A percentile compares a stretch with the other conserved stretches of the same genome.
These are phyloP conservation scores for Aphaenogaster floridana DNA, from an alignment of 1,140 invertebrate species.

Conservation along the genomic window DNA sequence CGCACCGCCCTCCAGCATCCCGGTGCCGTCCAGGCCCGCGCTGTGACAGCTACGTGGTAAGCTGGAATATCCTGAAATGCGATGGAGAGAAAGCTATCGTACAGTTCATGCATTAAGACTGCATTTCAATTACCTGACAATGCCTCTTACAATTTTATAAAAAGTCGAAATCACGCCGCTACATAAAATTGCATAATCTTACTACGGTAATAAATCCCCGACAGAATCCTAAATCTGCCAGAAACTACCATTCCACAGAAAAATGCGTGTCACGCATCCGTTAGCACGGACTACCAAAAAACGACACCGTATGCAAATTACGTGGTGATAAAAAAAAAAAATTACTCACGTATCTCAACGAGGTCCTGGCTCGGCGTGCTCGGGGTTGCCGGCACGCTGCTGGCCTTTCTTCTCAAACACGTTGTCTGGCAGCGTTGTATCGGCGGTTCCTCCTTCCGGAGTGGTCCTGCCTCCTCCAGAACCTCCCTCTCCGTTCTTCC, in stretches of 20 bases:
- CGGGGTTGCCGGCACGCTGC: conserved; percentile 94
- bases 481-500: conserved; percentile 96
- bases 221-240: not conserved
- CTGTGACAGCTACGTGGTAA: conserved; percentile 93
- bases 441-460: conserved; percentile 88
- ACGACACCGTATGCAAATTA: conserved; percentile 8
- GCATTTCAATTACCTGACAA: not conserved
- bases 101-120: not conserved
- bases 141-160: not conserved
- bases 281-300: not conserved
- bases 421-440: conserved; percentile 88
- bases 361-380: conserved; percentile 90
- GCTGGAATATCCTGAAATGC: conserved; percentile 91
- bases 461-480: conserved; percentile 90
- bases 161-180: not conserved
- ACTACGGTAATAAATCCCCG: not conserved
- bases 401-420: conserved; percentile 92
- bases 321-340: not conserved
- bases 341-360: conserved; percentile 85
- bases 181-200: not conserved
- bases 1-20: conserved; percentile 83
- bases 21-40: conserved; percentile 88
- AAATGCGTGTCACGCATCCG: not conserved
- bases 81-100: not conserved
- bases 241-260: not conserved